Base-by-base conservation (phyloP, 2,888 invertebrate genomes). In the Tachina fera region DNA sequence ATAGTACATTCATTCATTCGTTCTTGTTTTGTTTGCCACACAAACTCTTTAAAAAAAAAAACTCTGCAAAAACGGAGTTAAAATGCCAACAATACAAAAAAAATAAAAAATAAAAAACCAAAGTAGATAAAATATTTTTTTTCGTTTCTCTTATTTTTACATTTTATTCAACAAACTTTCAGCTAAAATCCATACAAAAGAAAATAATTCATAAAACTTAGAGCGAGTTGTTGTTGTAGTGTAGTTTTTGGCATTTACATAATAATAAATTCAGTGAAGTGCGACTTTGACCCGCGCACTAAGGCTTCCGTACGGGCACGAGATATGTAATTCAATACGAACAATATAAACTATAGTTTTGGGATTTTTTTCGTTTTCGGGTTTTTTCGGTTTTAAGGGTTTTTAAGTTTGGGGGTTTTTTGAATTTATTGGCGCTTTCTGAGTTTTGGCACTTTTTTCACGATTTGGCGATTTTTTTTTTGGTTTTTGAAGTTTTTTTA, bases 1-100 rank as follows among this genome's bases (percentile, higher is more conserved):
- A 58, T 67, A 60, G 61, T 79, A 71, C 79, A 65, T 71, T 65
- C 75, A 74, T 83, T 85, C 81, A 31, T 31, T 31, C 31, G 31
- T 31, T 31, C 31, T 31, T 81, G 58, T 63, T 75, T 31, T 81
- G 58, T 63, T 75, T 80, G 80, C 80, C 84, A 76, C 76, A 84
- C 80, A 75, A 76, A 74, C n/a, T n/a, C n/a, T n/a, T n/a, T n/a
- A n/a, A n/a, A n/a, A 58, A 39, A 14, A 16, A 53, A 71, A 31
- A 22, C 61, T 56, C 11, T 22, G 19, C 31, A 61, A 68, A 61
- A 72, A 71, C 5, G 2, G 70, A 63, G 19, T 68, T 31, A 68
- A 78, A 83, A 60, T 72, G 60, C 70, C 77, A 77, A 71, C 63
- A 61, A 58, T 6, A 31, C 47, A 51, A 71, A 13, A 3, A 31